These are phyloP conservation scores for Galerucella nymphaeae DNA, from an alignment of 2,888 invertebrate species.

Conservation along the genomic window DNA sequence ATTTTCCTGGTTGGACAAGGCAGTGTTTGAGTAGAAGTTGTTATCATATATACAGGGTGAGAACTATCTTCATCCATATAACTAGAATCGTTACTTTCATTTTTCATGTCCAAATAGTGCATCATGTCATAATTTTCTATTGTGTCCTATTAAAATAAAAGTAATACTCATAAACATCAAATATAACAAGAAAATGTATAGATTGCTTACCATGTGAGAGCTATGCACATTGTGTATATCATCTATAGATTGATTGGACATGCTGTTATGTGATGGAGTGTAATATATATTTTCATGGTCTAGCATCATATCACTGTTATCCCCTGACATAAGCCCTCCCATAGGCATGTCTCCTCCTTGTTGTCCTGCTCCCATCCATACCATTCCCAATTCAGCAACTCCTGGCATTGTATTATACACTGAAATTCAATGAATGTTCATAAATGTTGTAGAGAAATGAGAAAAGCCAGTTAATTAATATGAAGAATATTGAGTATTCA, in stretches of 20 bases:
- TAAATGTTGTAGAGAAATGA: not conserved
- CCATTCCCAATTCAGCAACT: slow-evolving; percentile 72
- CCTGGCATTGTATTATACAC: slow-evolving; percentile 68
- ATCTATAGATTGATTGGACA: slow-evolving; percentile 67
- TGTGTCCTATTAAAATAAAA: slow-evolving; percentile 54
- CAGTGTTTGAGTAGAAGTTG: slow-evolving; percentile 69
- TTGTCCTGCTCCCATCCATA: slow-evolving; percentile 75
- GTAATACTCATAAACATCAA: not conserved
- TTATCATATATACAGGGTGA: slow-evolving; percentile 65
- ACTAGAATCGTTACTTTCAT: slow-evolving; percentile 63
- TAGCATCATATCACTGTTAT: slow-evolving; percentile 63
- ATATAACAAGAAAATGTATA: no score
- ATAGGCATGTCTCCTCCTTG: slow-evolving; percentile 67
- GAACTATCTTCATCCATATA: slow-evolving; percentile 67
- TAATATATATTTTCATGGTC: slow-evolving; percentile 64
- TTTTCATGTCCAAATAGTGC: slow-evolving; percentile 62
- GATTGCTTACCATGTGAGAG: slow-evolving; percentile 66
- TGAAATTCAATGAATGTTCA: slow-evolving; percentile 40
- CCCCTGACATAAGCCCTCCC: slow-evolving; percentile 59
- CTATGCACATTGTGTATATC: slow-evolving; percentile 65
- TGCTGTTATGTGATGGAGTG: slow-evolving; percentile 64
- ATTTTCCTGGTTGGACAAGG: slow-evolving; percentile 72
- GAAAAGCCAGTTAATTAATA: not conserved
- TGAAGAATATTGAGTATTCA: not conserved
- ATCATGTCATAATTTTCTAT: slow-evolving; percentile 64